phyloP scores from a whole-genome alignment of 2,888 invertebrate genomes.

The Parnassius mnemosyne region DNA sequence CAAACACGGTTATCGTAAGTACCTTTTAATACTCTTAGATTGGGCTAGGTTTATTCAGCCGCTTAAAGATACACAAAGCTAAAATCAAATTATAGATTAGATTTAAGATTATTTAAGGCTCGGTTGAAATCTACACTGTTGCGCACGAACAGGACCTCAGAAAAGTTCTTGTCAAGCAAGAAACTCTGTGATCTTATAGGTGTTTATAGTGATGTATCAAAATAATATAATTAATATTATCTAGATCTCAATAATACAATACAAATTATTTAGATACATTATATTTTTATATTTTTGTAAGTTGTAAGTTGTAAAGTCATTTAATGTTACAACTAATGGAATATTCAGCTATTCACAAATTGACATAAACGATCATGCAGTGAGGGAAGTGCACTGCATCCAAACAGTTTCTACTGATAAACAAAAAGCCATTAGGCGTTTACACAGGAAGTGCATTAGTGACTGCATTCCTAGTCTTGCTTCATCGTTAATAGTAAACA shows the following conservation, averaged over 20 bases:
- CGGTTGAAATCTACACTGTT: no score
- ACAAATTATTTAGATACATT: no score
- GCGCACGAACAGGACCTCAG: no score
- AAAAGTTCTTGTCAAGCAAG: no score
- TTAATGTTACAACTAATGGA: not conserved
- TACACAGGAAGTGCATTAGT: conserved; percentile 18
- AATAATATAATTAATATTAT: not conserved
- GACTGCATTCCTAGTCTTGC: not conserved
- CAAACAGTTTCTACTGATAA: conserved; percentile 4
- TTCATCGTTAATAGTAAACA: not conserved
- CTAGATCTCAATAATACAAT: not conserved
- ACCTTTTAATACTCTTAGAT: not conserved
- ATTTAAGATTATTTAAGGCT: no score
- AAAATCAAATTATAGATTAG: not conserved
- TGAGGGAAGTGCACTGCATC: conserved; percentile 5
- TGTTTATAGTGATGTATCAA: no score
- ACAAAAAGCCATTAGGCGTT: conserved; percentile 15
- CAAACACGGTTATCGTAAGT: not conserved
- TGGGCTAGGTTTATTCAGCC: not conserved
- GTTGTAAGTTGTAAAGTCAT: not conserved
- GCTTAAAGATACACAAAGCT: not conserved
- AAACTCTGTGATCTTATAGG: no score
- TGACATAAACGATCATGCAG: conserved; percentile 4
- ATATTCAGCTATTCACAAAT: conserved; percentile 1
- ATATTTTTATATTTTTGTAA: not conserved